These are phyloP conservation scores for Ophraella communa DNA, from an alignment of 2,888 invertebrate species.

Conservation along the genomic window DNA sequence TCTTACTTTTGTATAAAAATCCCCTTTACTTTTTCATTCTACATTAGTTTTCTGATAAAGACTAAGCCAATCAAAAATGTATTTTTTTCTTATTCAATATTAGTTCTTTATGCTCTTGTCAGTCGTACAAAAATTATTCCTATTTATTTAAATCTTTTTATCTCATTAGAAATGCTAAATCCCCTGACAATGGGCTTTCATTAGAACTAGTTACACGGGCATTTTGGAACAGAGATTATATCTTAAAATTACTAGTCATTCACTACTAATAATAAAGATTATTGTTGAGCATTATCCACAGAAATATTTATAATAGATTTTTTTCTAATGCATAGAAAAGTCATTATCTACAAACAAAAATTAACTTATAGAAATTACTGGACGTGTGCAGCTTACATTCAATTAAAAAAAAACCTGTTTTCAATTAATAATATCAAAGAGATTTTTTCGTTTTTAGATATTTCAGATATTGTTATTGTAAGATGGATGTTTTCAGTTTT, in stretches of 20 bases:
- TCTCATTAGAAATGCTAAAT: conserved; percentile 3
- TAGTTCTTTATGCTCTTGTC: background rate
- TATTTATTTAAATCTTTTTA: conserved; percentile 14
- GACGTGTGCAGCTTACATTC: background rate
- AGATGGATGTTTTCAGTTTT: no score
- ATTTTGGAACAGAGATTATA: conserved; percentile 16
- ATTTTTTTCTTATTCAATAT: no score
- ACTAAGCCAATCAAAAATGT: no score
- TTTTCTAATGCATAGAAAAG: background rate
- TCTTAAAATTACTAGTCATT: conserved; percentile 25
- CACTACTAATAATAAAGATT: conserved; percentile 14
- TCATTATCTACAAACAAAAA: background rate
- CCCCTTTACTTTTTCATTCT: no score
- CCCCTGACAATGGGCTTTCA: conserved; percentile 19
- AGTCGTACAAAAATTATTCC: background rate
- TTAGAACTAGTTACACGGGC: conserved; percentile 11
- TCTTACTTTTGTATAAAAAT: no score
- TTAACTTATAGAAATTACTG: background rate
- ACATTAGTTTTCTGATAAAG: no score
- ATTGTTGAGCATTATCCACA: background rate
- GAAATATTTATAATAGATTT: background rate
- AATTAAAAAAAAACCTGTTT: no score
- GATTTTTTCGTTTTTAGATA: background rate
- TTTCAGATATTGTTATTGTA: no score
- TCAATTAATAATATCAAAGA: no score